phyloP scores from a whole-genome alignment of 2,113 vertebrate genomes.

The Macquaria ambigua region DNA sequence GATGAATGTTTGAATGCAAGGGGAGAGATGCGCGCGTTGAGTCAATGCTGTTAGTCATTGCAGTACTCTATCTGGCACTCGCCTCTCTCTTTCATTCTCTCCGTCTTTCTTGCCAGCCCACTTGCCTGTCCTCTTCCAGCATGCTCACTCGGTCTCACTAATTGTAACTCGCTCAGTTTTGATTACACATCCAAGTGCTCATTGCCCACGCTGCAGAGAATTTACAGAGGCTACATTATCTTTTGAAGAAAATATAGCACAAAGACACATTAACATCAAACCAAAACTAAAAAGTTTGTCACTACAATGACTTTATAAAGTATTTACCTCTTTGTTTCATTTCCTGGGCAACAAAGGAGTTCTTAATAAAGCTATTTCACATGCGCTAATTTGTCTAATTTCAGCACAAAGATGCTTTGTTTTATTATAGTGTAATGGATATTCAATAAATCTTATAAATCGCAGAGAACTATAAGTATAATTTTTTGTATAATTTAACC shows the following conservation, averaged over 20 bases:
- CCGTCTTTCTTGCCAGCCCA: constrained; percentile 37
- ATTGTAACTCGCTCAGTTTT: constrained; percentile 61
- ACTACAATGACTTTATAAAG: not conserved
- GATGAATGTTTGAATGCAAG: constrained; percentile 49
- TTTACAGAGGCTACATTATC: constrained; percentile 15
- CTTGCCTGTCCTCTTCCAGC: constrained; percentile 35
- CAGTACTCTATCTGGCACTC: constrained; percentile 41
- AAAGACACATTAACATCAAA: constrained; percentile 20
- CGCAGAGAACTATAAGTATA: not conserved
- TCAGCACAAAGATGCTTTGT: constrained; percentile 10
- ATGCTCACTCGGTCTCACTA: constrained; percentile 45
- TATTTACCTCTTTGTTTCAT: constrained; percentile 5
- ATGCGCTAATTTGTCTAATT: constrained; percentile 18
- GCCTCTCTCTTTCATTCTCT: constrained; percentile 23
- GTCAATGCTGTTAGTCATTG: constrained; percentile 43
- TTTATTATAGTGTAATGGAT: not conserved
- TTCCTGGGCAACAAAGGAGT: constrained; percentile 4
- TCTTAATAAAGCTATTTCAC: constrained; percentile 11
- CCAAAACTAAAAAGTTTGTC: not conserved
- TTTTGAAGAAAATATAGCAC: constrained; percentile 48
- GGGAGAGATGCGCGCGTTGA: constrained; percentile 14
- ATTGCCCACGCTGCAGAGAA: constrained; percentile 18
- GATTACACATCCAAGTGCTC: constrained; percentile 56
- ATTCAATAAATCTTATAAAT: not conserved
- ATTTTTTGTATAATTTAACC: not conserved